These are phyloP conservation scores for Frankliniella fusca DNA, from an alignment of 2,888 invertebrate genomes.

Conservation along the genomic window DNA sequence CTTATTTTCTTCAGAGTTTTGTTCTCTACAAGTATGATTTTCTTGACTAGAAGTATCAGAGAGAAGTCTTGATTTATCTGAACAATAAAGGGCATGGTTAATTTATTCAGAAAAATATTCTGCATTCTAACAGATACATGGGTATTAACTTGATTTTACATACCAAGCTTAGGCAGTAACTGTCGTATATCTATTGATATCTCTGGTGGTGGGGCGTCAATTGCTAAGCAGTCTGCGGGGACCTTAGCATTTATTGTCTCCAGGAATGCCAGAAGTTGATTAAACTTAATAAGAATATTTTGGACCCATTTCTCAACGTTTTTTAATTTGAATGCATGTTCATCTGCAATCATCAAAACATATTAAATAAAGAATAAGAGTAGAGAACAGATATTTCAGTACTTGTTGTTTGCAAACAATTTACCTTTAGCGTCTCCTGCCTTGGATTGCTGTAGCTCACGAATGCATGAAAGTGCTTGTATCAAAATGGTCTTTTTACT, in stretches of 20 bases:
- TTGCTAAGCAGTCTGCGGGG: background rate
- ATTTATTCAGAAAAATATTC: no score
- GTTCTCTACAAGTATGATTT: no score
- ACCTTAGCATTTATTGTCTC: background rate
- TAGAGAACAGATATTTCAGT: no score
- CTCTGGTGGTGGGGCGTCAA: background rate
- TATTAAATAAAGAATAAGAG: background rate
- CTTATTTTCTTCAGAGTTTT: no score
- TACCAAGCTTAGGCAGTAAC: background rate
- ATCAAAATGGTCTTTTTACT: constrained; percentile 43
- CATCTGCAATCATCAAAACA: background rate
- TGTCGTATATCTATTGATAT: background rate
- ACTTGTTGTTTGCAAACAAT: no score
- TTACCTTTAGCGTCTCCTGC: constrained; percentile 31
- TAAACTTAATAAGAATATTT: background rate
- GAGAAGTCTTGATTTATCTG: no score
- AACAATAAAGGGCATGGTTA: no score
- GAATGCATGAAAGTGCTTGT: constrained; percentile 42
- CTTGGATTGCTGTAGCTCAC: constrained; percentile 41
- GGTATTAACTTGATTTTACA: background rate
- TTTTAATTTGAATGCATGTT: background rate
- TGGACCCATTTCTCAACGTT: background rate
- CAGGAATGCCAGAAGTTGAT: background rate
- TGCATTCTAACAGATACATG: no score
- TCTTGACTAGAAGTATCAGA: no score